Evolutionary conservation across 2,113 vertebrate genomes (phyloP).

Genomic region (Hemicordylus capensis): DNA sequence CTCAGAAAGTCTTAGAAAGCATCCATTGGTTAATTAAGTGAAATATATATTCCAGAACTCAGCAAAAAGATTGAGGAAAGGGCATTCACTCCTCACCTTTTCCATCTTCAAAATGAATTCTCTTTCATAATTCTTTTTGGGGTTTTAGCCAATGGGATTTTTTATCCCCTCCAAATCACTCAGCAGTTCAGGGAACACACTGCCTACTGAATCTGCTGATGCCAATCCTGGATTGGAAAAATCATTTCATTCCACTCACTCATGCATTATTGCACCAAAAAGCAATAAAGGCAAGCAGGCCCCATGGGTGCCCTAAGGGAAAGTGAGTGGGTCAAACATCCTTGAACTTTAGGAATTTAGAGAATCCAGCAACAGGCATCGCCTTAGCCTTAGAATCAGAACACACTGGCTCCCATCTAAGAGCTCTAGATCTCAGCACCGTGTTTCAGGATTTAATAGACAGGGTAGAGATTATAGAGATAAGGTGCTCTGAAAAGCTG

Average conservation of each 20-base stretch:
- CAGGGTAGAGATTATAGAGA: neutral
- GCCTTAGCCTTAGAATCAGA: neutral
- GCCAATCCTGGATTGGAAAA: conserved; percentile 43
- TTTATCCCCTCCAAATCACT: conserved; percentile 35
- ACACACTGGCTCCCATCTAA: neutral
- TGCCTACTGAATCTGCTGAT: conserved; percentile 40
- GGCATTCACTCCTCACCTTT: neutral
- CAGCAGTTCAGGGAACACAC: conserved; percentile 38
- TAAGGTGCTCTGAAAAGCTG: neutral
- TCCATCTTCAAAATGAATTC: conserved; percentile 35
- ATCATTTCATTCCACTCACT: conserved; percentile 40
- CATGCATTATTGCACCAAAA: conserved; percentile 51
- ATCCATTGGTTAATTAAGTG: neutral
- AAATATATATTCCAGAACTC: no score
- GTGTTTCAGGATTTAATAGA: neutral
- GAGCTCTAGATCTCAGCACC: neutral
- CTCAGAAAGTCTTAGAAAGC: conserved; percentile 19
- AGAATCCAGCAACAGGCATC: neutral
- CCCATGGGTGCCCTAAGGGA: conserved; percentile 20
- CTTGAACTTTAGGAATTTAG: conserved; percentile 4
- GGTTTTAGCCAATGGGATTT: conserved; percentile 51
- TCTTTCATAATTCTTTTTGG: conserved; percentile 52
- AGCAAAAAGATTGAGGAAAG: neutral
- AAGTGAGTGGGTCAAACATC: conserved; percentile 12
- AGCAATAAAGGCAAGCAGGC: conserved; percentile 51